Conservation (phyloP, 2,113 vertebrate genomes). For the Rhinoptilus africanus region DNA sequence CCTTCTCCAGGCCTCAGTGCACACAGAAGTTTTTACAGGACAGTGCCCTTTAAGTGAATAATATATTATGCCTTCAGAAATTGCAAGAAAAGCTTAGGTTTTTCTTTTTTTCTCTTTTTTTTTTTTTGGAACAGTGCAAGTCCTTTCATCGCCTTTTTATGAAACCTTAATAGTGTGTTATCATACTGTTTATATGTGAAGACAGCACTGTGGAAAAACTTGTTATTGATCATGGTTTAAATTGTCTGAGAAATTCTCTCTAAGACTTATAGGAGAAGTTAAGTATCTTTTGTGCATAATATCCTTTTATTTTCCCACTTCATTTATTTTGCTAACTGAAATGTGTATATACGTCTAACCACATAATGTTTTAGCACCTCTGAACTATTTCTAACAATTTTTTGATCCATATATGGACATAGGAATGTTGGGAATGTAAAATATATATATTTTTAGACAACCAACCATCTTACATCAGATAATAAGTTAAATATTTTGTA, state of each 20-base stretch:
- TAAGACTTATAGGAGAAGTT: constrained; percentile 56
- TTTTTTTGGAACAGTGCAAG: neutral
- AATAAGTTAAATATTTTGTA: neutral
- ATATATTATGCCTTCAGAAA: neutral
- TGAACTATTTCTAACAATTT: constrained; percentile 17
- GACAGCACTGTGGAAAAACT: constrained; percentile 56
- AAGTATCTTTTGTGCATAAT: constrained; percentile 55
- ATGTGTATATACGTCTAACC: constrained; percentile 20
- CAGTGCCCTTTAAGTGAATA: neutral
- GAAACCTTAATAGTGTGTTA: neutral
- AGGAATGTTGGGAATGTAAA: neutral
- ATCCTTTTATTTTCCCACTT: constrained; percentile 63
- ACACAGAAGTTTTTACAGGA: neutral
- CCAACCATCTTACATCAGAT: neutral
- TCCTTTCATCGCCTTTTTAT: neutral
- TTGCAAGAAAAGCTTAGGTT: neutral
- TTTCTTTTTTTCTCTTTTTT: neutral
- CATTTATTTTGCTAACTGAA: constrained; percentile 36
- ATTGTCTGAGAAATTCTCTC: constrained; percentile 63
- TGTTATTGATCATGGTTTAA: constrained; percentile 68
- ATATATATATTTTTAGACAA: neutral
- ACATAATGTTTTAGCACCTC: constrained; percentile 19
- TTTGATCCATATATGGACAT: neutral
- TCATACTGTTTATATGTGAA: constrained; percentile 45
- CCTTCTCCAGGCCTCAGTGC: neutral